Conservation (phyloP, 1,140 invertebrate genomes). For the Drosophila bocqueti region DNA sequence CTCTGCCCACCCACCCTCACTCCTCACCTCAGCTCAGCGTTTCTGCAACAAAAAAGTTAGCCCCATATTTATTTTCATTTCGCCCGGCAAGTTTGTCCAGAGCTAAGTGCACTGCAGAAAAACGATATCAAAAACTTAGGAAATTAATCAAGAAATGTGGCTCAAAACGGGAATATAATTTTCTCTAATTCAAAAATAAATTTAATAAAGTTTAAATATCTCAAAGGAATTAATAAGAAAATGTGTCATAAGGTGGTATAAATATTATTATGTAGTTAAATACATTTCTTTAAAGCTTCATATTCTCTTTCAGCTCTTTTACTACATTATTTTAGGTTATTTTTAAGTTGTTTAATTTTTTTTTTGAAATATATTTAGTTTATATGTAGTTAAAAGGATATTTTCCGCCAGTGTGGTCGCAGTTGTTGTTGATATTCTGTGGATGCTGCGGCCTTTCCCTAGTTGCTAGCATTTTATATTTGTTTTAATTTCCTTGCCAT, state of each 20-base stretch:
- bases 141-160: background rate
- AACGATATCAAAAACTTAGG: background rate
- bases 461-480: slow-evolving; percentile 75
- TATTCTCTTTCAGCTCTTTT: no score
- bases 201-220: no score
- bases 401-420: slow-evolving; percentile 1
- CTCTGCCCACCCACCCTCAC: background rate
- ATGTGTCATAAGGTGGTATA: background rate
- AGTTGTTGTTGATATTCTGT: slow-evolving; percentile 13
- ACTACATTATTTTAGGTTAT: background rate
- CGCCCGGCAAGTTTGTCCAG: slow-evolving; percentile 32
- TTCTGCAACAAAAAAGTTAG: slow-evolving; percentile 42
- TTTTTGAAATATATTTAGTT: background rate
- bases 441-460: slow-evolving; percentile 32
- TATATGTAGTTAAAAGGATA: no score
- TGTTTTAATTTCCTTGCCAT: slow-evolving; percentile 82
- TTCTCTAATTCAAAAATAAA: background rate
- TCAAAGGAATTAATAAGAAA: background rate
- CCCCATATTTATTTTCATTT: slow-evolving; percentile 72
- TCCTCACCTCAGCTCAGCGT: background rate
- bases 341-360: background rate
- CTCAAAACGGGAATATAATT: background rate
- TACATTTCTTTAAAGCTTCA: no score
- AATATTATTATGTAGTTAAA: no score
- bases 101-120: slow-evolving; percentile 15